Evolutionary conservation across 2,888 invertebrate genomes (phyloP).

Genomic region (Cordilura impudica): DNA sequence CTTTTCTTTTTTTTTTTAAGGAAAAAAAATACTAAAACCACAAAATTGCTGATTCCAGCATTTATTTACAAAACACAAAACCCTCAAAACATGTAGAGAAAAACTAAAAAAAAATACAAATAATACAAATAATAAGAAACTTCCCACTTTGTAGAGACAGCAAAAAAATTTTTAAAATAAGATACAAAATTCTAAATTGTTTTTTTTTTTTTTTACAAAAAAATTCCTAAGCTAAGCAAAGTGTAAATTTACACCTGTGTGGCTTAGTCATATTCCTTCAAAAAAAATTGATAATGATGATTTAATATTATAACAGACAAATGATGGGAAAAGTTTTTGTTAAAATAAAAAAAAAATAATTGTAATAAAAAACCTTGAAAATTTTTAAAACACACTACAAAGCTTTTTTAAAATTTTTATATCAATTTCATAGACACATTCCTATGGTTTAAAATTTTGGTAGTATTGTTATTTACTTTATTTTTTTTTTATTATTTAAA

Average conservation of each 20-base stretch:
- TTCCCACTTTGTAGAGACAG: constrained; percentile 36
- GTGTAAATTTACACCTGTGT: constrained; percentile 60
- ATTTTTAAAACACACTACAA: neutral
- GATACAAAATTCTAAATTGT: neutral
- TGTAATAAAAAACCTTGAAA: constrained; percentile 49
- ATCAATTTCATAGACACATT: constrained; percentile 8
- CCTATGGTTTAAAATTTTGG: neutral
- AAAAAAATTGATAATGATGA: constrained; percentile 36
- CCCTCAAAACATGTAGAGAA: neutral
- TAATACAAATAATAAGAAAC: constrained; percentile 50
- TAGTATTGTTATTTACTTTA: neutral
- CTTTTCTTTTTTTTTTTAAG: constrained; percentile 30
- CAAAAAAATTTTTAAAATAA: constrained; percentile 15
- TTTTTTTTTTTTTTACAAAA: constrained; percentile 1
- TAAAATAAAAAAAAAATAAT: too few species aligned
- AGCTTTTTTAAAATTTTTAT: neutral
- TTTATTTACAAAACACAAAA: constrained; percentile 17
- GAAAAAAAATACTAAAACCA: constrained; percentile 34
- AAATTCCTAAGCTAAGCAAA: constrained; percentile 54
- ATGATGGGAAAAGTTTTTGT: constrained; percentile 51
- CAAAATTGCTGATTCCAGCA: constrained; percentile 48
- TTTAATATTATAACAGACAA: constrained; percentile 11
- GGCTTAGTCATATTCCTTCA: constrained; percentile 16
- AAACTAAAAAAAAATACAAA: neutral
- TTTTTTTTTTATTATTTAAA: neutral